These are phyloP conservation scores for Lethrus apterus DNA, from an alignment of 1,140 invertebrate species.

Conservation along the genomic window DNA sequence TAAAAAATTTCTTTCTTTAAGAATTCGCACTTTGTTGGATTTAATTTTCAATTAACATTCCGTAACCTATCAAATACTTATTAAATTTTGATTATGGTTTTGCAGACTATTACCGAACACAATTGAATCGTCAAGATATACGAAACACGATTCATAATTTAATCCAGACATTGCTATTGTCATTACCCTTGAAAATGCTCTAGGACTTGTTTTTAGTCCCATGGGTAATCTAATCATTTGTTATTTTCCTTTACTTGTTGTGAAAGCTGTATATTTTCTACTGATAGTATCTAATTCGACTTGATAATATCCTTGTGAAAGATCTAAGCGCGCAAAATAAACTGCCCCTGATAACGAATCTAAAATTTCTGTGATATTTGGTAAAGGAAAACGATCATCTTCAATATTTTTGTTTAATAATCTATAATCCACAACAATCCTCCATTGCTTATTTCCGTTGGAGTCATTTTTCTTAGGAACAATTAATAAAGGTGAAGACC, in stretches of 20 bases:
- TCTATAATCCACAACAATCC: slow-evolving; percentile 15
- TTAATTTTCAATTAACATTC: slow-evolving; percentile 16
- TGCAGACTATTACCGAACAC: slow-evolving; percentile 16
- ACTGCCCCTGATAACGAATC: slow-evolving; percentile 13
- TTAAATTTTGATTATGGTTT: slow-evolving; percentile 18
- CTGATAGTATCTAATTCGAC: slow-evolving; percentile 16
- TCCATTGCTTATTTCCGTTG: slow-evolving; percentile 3
- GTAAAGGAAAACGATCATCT: slow-evolving; percentile 19
- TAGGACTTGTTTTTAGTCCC: slow-evolving; percentile 23
- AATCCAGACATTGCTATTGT: slow-evolving; percentile 23
- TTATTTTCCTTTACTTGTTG: slow-evolving; percentile 25
- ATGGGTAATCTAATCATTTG: slow-evolving; percentile 25
- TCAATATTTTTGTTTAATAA: slow-evolving; percentile 12
- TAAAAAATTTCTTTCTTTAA: slow-evolving; percentile 22
- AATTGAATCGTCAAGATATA: slow-evolving; percentile 20
- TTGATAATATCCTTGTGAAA: slow-evolving; percentile 15
- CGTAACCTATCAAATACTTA: slow-evolving; percentile 11
- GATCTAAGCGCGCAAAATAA: slow-evolving; percentile 20
- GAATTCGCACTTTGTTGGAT: slow-evolving; percentile 17
- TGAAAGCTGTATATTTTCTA: slow-evolving; percentile 37
- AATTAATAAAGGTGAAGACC: slow-evolving; percentile 8
- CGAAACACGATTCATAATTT: slow-evolving; percentile 22
- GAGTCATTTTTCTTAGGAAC: slow-evolving; percentile 12
- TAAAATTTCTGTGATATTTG: slow-evolving; percentile 19
- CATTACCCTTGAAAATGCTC: slow-evolving; percentile 27